Conservation (phyloP, 2,888 invertebrate genomes). For the Dione juno region DNA sequence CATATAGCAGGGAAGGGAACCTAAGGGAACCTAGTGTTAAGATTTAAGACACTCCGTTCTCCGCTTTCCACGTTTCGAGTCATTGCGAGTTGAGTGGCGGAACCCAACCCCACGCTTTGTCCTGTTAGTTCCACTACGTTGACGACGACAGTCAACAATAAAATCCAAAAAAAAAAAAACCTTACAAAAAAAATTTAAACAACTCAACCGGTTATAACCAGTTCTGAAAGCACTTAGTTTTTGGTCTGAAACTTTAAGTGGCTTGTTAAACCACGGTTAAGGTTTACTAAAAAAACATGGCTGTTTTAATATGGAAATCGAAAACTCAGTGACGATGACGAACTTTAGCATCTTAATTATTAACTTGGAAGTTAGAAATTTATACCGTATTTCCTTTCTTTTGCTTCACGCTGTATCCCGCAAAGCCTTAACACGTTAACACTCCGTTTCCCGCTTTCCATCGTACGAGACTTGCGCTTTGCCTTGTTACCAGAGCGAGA, state of each 20-base stretch:
- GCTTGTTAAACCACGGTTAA: conserved; percentile 21
- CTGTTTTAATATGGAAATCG: neutral
- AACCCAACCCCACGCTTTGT: too few relatives aligned
- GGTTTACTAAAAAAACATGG: neutral
- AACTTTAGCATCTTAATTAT: neutral
- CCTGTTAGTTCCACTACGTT: too few relatives aligned
- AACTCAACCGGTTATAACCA: conserved; percentile 14
- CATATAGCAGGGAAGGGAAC: too few relatives aligned
- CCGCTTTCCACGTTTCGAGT: too few relatives aligned
- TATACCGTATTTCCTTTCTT: neutral
- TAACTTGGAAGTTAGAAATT: neutral
- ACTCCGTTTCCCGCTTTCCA: too few relatives aligned
- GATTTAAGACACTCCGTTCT: too few relatives aligned
- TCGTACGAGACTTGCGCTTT: too few relatives aligned
- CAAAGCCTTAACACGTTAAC: too few relatives aligned
- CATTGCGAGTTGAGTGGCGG: too few relatives aligned
- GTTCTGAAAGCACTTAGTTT: conserved; percentile 22
- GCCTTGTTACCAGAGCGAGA: too few relatives aligned
- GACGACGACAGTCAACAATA: neutral
- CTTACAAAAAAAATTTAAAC: neutral
- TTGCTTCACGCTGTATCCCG: too few relatives aligned
- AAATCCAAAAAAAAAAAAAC: neutral
- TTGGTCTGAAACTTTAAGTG: conserved; percentile 24
- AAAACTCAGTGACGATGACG: neutral
- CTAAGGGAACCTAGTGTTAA: too few relatives aligned